These are phyloP conservation scores for Meta bourneti DNA, from an alignment of 2,888 invertebrate genomes.

Conservation along the genomic window DNA sequence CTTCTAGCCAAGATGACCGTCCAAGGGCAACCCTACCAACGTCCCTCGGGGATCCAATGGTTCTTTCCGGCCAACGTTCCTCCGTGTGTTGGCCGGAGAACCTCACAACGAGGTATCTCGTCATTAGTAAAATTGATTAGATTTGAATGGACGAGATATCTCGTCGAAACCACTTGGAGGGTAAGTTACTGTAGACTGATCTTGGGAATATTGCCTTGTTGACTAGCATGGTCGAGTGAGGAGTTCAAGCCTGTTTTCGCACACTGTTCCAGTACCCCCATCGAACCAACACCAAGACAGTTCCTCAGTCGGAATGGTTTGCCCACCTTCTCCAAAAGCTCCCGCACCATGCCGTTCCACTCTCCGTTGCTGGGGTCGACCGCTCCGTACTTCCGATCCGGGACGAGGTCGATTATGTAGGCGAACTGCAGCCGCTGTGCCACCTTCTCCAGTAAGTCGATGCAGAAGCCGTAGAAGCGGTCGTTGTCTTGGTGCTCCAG, in stretches of 20 bases:
- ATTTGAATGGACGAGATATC: no score
- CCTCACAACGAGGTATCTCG: no score
- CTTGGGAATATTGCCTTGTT: no score
- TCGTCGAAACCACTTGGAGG: no score
- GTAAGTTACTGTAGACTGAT: no score
- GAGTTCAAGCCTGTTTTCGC: background rate
- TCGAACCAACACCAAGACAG: background rate
- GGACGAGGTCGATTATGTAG: slow-evolving; percentile 90
- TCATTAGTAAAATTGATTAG: no score
- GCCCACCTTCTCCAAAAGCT: slow-evolving; percentile 79
- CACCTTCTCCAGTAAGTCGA: slow-evolving; percentile 91
- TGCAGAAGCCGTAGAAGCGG: slow-evolving; percentile 89
- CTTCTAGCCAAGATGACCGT: no score
- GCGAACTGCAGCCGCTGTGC: slow-evolving; percentile 93
- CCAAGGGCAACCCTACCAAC: no score
- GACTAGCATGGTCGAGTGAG: background rate
- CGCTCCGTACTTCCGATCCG: slow-evolving; percentile 93
- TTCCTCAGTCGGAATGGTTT: background rate
- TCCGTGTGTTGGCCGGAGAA: no score
- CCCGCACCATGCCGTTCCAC: slow-evolving; percentile 82
- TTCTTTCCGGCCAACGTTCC: no score
- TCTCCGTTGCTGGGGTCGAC: slow-evolving; percentile 82
- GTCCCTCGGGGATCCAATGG: no score
- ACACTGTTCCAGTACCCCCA: background rate
- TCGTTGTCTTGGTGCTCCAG: slow-evolving; percentile 38